phyloP scores from a whole-genome alignment of 2,888 invertebrate genomes.

The Oligia fasciuncula region DNA sequence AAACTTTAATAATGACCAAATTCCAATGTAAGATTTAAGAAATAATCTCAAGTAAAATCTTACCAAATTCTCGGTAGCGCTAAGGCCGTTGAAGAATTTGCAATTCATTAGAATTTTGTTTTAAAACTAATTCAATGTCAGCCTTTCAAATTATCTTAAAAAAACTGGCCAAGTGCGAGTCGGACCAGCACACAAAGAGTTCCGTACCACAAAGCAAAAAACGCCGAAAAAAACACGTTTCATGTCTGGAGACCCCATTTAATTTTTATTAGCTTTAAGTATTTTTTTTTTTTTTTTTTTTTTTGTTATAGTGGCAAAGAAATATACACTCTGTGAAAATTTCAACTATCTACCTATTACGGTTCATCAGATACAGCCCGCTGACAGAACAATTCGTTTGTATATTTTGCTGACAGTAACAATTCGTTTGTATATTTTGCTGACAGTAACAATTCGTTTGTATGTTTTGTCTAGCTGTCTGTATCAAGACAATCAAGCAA shows the following conservation, averaged over 20 bases:
- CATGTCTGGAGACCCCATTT: no score
- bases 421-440: not conserved
- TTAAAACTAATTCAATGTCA: constrained; percentile 48
- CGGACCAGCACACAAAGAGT: not conserved
- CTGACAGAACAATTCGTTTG: no score
- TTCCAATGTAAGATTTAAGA: not conserved
- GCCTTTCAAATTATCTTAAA: constrained; percentile 53
- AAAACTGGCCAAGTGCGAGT: not conserved
- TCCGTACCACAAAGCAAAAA: not conserved
- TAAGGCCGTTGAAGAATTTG: constrained; percentile 51
- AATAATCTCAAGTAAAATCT: constrained; percentile 26
- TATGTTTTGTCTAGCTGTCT: not conserved
- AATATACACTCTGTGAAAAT: no score
- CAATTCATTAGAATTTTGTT: constrained; percentile 48
- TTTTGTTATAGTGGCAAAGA: no score
- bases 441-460: no score
- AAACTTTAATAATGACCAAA: not conserved
- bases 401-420: not conserved
- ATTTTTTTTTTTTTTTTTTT: no score
- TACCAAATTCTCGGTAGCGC: constrained; percentile 35
- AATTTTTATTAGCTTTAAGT: no score
- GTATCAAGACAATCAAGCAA: not conserved
- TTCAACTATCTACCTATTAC: no score
- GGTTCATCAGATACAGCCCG: no score
- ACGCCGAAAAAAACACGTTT: no score